Percentiles rank a stretch among this genome's conserved stretches.
Evolutionary conservation across 2,113 vertebrate genomes (phyloP).

Genomic region (Benitochromis conjunctus): DNA sequence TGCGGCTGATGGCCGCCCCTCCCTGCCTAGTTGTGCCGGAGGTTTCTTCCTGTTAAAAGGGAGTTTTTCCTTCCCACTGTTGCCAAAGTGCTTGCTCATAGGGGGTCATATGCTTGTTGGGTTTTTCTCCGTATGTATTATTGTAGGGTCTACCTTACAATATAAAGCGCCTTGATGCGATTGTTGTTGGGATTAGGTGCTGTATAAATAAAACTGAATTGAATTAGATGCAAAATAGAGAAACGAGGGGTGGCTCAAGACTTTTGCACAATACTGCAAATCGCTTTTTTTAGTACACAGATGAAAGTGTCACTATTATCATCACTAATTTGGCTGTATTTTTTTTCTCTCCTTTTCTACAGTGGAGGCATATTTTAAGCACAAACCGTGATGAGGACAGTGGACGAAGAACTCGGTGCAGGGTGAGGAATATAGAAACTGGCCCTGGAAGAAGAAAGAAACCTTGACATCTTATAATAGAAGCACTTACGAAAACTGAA

Average conservation of each 20-base stretch:
- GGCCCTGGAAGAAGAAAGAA: background rate
- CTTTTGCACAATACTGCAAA: background rate
- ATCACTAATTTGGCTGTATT: background rate
- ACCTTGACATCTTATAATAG: background rate
- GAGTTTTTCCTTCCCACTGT: no score
- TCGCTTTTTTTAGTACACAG: background rate
- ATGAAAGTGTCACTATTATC: background rate
- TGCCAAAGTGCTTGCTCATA: no score
- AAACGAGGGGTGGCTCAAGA: background rate
- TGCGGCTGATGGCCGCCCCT: no score
- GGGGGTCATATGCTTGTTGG: no score
- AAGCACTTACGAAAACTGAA: background rate
- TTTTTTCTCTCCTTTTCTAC: slow-evolving; percentile 25
- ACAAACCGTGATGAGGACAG: slow-evolving; percentile 81
- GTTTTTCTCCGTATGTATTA: no score
- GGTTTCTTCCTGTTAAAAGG: no score
- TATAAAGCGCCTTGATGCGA: no score
- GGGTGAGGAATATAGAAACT: background rate
- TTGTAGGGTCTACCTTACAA: no score
- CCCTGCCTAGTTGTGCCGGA: no score
- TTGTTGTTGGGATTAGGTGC: no score
- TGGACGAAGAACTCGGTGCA: background rate
- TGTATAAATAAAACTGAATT: no score
- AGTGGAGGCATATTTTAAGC: slow-evolving; percentile 97
- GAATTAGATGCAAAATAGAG: background rate